phyloP scores from a whole-genome alignment of 2,797 vertebrate species.

The Dryobates pubescens region DNA sequence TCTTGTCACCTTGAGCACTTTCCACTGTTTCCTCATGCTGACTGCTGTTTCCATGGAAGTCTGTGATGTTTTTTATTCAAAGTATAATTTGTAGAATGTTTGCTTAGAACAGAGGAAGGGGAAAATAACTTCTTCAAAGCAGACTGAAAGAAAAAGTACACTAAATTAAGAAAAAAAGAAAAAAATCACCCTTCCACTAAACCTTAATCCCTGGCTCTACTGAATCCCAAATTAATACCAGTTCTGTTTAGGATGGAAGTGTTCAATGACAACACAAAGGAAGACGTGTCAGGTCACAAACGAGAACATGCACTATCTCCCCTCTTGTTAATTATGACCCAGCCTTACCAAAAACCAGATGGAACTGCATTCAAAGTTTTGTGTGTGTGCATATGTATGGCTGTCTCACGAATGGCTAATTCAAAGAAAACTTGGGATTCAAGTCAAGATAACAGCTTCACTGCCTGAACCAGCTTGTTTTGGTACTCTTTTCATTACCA shows the following conservation, averaged over 20 bases:
- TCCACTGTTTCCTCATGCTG: constrained; percentile 6
- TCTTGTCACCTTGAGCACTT: constrained; percentile 39
- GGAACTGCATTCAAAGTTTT: constrained; percentile 61
- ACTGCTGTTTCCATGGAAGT: constrained; percentile 60
- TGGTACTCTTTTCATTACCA: constrained; percentile 24
- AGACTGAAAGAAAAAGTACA: constrained; percentile 18
- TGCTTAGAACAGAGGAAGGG: constrained; percentile 46
- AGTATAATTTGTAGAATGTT: constrained; percentile 38
- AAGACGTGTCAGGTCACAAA: constrained; percentile 68
- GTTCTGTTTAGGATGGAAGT: not conserved
- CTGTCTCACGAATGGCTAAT: constrained; percentile 70
- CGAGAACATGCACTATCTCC: constrained; percentile 68
- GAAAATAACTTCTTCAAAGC: constrained; percentile 27
- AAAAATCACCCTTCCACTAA: not conserved
- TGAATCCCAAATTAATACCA: constrained; percentile 21
- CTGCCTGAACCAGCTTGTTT: constrained; percentile 67
- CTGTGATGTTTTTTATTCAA: constrained; percentile 41
- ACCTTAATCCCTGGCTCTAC: not conserved
- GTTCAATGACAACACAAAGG: constrained; percentile 34
- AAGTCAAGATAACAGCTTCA: constrained; percentile 74
- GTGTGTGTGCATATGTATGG: not conserved
- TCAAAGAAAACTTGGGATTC: constrained; percentile 71
- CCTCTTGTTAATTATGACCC: constrained; percentile 73
- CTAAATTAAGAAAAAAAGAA: not conserved
- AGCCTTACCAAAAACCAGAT: constrained; percentile 73